Evolutionary conservation across 2,888 invertebrate genomes (phyloP), one percentile per base, ranked within the genome.

Genomic region (Nycteola revayana): DNA sequence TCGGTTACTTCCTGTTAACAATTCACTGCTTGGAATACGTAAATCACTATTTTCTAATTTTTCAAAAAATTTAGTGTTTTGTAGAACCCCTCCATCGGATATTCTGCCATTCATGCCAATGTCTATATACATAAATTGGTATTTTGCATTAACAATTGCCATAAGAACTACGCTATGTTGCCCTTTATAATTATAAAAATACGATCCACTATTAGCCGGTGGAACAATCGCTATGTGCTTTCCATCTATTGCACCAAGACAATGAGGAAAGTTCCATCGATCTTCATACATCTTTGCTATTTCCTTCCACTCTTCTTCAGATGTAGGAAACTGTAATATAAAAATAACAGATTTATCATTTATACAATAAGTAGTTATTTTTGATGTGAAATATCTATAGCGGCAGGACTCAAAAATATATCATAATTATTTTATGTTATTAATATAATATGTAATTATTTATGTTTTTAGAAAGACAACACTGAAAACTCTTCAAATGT

Each of bases 241-340:
- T 1, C 59, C 46, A 20, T 46, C 42, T 17, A 36, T 51, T 4
- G 49, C 47, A 27, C 57, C 57, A 8, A 59, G 10, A 41, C 60
- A 60, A n/a, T n/a, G n/a, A 42, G 49, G 22, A 42, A 58, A 62
- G 30, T 66, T 56, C 56, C 59, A 64, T 27, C 38, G 49, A 4
- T 33, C 34, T 36, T 56, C 41, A 50, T 56, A 66, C 10, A 36
- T 36, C 30, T 47, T 34, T 9, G 50, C 50, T 28, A 49, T 43
- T 10, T 31, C 18, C 39, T 46, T 47, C 57, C 60, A 66, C 43
- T 60, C 51, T 25, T 25, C 9, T 36, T 36, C 25, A 9, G 28
- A 30, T 37, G 27, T 11, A 11, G 10, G 10, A 11, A 26, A 11
- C 26, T 26, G 26, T 11, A 26, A 11, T 25, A 9, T 10, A 9